A percentile compares a stretch with the other conserved stretches of the same genome.
phyloP scores from a whole-genome alignment of 2,888 invertebrate genomes.

The Carpatolechia fugitivella region DNA sequence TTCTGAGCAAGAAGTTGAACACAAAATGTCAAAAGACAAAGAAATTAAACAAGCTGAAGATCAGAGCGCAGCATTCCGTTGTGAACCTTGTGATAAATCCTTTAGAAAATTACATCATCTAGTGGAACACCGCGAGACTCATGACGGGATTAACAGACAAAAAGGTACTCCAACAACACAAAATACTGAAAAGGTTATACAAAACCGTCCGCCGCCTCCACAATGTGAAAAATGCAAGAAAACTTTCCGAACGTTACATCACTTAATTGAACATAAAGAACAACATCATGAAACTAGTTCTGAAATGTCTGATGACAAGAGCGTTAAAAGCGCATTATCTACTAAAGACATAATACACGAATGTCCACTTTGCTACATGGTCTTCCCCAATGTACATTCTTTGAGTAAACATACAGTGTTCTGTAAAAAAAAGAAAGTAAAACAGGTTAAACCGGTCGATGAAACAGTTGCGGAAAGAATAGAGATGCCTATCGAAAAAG shows the following conservation, averaged over 20 bases:
- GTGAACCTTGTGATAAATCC: conserved; percentile 74
- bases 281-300: conserved; percentile 64
- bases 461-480: conserved; percentile 22
- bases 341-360: conserved; percentile 75
- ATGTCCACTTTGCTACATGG: conserved; percentile 75
- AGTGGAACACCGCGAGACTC: conserved; percentile 73
- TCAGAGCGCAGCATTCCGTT: conserved; percentile 65
- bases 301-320: conserved; percentile 69
- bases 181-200: conserved; percentile 34
- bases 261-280: conserved; percentile 71
- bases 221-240: conserved; percentile 70
- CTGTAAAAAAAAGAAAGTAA: conserved; percentile 65
- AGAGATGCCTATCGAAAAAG: neutral
- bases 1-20: conserved; percentile 48
- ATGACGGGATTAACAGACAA: conserved; percentile 65
- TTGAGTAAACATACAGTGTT: conserved; percentile 63
- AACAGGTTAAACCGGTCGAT: conserved; percentile 37
- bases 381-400: conserved; percentile 74
- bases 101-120: conserved; percentile 73
- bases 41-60: conserved; percentile 50
- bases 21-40: conserved; percentile 41
- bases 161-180: conserved; percentile 36
- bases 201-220: conserved; percentile 47
- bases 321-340: conserved; percentile 62
- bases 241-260: conserved; percentile 65